Conservation (phyloP, 2,797 vertebrate species). For the Poeciliopsis infans region DNA sequence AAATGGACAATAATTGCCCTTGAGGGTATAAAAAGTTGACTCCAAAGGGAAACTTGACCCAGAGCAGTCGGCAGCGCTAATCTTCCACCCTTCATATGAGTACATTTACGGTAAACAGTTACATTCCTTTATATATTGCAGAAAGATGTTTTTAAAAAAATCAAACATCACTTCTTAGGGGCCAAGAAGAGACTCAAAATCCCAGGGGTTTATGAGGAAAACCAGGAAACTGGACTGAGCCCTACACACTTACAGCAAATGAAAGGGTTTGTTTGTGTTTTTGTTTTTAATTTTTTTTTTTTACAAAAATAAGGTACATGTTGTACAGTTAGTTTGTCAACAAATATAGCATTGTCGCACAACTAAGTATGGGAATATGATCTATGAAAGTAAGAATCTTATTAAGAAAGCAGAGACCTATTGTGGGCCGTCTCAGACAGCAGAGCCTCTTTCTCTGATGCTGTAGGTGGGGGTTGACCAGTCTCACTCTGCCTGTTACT, state of each 20-base stretch:
- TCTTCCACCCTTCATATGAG: no score
- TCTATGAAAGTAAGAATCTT: constrained; percentile 17
- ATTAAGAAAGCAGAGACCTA: constrained; percentile 48
- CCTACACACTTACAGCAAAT: neutral
- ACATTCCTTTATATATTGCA: neutral
- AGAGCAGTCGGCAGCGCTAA: neutral
- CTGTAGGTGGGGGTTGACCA: constrained; percentile 21
- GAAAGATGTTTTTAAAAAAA: neutral
- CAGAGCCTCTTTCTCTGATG: constrained; percentile 35
- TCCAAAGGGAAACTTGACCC: neutral
- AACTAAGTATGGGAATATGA: neutral
- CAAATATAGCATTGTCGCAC: neutral
- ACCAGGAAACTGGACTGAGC: neutral
- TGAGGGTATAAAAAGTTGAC: neutral
- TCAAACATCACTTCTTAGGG: neutral
- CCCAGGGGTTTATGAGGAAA: neutral
- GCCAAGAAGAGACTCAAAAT: neutral
- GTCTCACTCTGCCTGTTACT: constrained; percentile 30
- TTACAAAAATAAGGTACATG: neutral
- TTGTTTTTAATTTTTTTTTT: neutral
- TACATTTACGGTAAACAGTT: neutral
- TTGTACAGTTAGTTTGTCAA: neutral
- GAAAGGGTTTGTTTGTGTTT: neutral
- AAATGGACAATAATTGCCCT: neutral
- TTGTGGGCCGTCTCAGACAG: constrained; percentile 30